Percentiles rank a stretch among this genome's conserved stretches.
These are phyloP conservation scores for Atherinosoma microstoma DNA, from an alignment of 2,797 vertebrate genomes.

Conservation along the genomic window DNA sequence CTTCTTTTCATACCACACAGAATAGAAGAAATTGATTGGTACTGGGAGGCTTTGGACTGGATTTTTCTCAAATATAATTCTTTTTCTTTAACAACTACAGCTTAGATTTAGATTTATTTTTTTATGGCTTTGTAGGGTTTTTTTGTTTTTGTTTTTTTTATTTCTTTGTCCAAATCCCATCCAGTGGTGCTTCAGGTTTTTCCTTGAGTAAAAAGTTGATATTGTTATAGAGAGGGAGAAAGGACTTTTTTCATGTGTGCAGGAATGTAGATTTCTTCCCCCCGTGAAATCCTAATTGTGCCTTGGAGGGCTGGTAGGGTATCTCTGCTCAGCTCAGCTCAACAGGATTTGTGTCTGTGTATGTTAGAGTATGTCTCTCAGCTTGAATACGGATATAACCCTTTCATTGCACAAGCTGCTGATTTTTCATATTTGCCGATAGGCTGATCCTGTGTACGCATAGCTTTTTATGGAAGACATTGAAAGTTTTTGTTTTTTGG, in stretches of 20 bases:
- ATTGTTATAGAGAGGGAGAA: constrained; percentile 82
- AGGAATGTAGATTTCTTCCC: constrained; percentile 88
- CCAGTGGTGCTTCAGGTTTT: constrained; percentile 84
- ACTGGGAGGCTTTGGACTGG: constrained; percentile 77
- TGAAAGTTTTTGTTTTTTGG: constrained; percentile 68
- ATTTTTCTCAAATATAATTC: constrained; percentile 75
- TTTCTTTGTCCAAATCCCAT: constrained; percentile 84
- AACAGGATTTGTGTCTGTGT: constrained; percentile 88
- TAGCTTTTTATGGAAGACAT: constrained; percentile 75
- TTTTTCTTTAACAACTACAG: constrained; percentile 79
- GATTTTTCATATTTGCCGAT: constrained; percentile 82
- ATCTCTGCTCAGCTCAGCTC: constrained; percentile 86
- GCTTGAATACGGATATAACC: constrained; percentile 86
- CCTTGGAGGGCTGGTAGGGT: constrained; percentile 88
- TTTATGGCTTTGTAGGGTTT: constrained; percentile 67
- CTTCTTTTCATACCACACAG: constrained; percentile 77
- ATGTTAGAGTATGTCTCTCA: constrained; percentile 82
- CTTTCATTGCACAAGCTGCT: constrained; percentile 85
- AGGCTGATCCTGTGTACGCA: constrained; percentile 81
- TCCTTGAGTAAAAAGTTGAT: constrained; percentile 86
- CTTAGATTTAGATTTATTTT: constrained; percentile 78
- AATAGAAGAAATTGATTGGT: constrained; percentile 83
- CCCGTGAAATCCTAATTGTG: constrained; percentile 91
- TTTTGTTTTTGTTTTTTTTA: constrained; percentile 74
- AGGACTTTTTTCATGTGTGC: constrained; percentile 86